phyloP scores from a whole-genome alignment of 1,140 invertebrate species.

The Penaeus japonicus region DNA sequence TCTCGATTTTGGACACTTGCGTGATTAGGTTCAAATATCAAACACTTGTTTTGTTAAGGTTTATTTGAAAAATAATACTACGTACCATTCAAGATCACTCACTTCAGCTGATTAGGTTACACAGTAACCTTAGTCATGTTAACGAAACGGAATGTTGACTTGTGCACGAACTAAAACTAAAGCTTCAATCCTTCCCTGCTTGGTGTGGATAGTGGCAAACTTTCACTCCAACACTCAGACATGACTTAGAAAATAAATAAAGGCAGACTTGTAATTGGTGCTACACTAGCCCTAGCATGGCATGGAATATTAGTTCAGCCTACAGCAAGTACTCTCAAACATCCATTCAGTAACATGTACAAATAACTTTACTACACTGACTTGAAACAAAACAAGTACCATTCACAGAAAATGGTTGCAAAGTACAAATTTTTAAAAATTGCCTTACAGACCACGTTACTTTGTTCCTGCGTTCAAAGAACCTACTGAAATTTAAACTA shows the following conservation, averaged over 20 bases:
- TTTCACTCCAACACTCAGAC: neutral
- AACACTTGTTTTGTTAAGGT: neutral
- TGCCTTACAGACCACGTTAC: slow-evolving; percentile 11
- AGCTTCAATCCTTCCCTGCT: slow-evolving; percentile 24
- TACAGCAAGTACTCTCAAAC: slow-evolving; percentile 41
- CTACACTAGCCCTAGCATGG: slow-evolving; percentile 46
- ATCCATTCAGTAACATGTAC: slow-evolving; percentile 40
- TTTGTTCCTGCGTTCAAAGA: neutral
- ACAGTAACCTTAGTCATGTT: slow-evolving; percentile 46
- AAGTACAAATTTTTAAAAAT: neutral
- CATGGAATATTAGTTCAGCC: slow-evolving; percentile 26
- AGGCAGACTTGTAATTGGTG: slow-evolving; percentile 28
- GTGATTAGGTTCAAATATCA: too few relatives aligned
- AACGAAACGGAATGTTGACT: slow-evolving; percentile 51
- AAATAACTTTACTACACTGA: slow-evolving; percentile 16
- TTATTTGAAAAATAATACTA: slow-evolving; percentile 55
- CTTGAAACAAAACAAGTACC: neutral
- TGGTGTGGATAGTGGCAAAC: slow-evolving; percentile 14
- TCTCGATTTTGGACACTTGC: too few relatives aligned
- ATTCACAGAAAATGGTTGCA: neutral
- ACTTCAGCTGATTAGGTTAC: slow-evolving; percentile 44
- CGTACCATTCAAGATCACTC: slow-evolving; percentile 36
- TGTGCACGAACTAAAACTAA: slow-evolving; percentile 39
- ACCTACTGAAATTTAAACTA: neutral
- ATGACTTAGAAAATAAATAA: slow-evolving; percentile 42